Conservation (phyloP, 2,888 invertebrate genomes). For the Gordius sp. region DNA sequence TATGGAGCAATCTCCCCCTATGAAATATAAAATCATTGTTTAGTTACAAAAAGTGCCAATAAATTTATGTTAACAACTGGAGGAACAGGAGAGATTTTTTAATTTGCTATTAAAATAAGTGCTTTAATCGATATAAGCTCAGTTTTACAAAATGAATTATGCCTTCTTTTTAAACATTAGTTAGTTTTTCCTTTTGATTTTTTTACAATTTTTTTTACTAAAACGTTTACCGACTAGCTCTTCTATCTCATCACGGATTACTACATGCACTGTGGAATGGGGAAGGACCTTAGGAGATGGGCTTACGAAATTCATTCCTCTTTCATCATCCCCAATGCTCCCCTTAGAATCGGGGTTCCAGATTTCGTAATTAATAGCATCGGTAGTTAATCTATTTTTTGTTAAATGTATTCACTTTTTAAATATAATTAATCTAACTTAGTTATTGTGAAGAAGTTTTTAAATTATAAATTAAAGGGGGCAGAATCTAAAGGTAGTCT, state of each 20-base stretch:
- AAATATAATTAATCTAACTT: neutral
- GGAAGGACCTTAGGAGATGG: constrained; percentile 83
- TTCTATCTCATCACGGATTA: constrained; percentile 72
- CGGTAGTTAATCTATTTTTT: constrained; percentile 15
- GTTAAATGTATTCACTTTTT: neutral
- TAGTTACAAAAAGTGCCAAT: too few relatives aligned
- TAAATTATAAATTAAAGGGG: neutral
- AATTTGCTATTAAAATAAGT: too few relatives aligned
- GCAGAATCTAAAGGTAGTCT: neutral
- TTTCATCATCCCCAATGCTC: constrained; percentile 44
- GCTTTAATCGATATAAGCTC: too few relatives aligned
- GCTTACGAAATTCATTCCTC: constrained; percentile 94
- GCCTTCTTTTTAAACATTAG: too few relatives aligned
- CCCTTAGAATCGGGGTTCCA: neutral
- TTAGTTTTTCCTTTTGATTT: too few relatives aligned
- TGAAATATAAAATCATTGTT: too few relatives aligned
- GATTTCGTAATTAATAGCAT: neutral
- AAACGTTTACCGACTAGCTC: constrained; percentile 34
- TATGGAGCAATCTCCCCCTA: too few relatives aligned
- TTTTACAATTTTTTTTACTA: too few relatives aligned
- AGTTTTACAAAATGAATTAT: too few relatives aligned
- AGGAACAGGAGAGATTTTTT: too few relatives aligned
- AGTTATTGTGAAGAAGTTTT: neutral
- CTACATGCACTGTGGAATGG: constrained; percentile 42
- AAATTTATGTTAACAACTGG: too few relatives aligned